Conservation (phyloP, 2,888 invertebrate genomes). For the Mythimna pallens region DNA sequence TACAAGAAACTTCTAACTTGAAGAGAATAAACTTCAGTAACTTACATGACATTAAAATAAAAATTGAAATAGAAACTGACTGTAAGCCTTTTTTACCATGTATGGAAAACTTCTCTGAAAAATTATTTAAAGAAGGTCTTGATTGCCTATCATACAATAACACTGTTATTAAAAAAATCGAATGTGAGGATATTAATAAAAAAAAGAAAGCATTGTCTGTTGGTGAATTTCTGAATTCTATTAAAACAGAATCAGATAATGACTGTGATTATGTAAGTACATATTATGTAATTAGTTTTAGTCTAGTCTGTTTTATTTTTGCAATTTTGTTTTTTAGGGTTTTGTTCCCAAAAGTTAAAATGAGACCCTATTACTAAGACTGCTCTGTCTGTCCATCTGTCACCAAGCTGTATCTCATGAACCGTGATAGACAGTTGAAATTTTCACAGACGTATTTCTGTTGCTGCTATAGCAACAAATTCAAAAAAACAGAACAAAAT, state of each 20-base stretch:
- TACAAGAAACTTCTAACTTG: constrained; percentile 64
- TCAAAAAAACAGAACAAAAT: too few relatives aligned
- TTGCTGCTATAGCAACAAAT: too few relatives aligned
- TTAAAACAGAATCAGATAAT: constrained; percentile 70
- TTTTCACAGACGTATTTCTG: too few relatives aligned
- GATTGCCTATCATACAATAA: constrained; percentile 63
- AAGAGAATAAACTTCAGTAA: constrained; percentile 75
- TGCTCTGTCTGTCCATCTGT: too few relatives aligned
- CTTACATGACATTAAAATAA: constrained; percentile 74
- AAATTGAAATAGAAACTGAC: constrained; percentile 63
- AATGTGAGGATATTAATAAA: constrained; percentile 27
- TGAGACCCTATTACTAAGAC: too few relatives aligned
- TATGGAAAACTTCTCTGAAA: constrained; percentile 50
- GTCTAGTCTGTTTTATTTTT: constrained; percentile 10
- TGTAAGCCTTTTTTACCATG: constrained; percentile 53
- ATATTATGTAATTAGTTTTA: neutral
- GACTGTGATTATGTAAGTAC: constrained; percentile 65
- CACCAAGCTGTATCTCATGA: too few relatives aligned
- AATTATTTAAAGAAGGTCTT: constrained; percentile 57
- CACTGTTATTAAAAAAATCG: constrained; percentile 70
- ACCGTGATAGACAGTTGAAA: too few relatives aligned
- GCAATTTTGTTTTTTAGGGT: too few relatives aligned
- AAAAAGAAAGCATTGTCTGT: constrained; percentile 66
- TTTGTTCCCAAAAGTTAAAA: too few relatives aligned
- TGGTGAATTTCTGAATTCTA: constrained; percentile 73